Evolutionary conservation across 1,140 invertebrate genomes (phyloP).

Genomic region (Onthophagus taurus): DNA sequence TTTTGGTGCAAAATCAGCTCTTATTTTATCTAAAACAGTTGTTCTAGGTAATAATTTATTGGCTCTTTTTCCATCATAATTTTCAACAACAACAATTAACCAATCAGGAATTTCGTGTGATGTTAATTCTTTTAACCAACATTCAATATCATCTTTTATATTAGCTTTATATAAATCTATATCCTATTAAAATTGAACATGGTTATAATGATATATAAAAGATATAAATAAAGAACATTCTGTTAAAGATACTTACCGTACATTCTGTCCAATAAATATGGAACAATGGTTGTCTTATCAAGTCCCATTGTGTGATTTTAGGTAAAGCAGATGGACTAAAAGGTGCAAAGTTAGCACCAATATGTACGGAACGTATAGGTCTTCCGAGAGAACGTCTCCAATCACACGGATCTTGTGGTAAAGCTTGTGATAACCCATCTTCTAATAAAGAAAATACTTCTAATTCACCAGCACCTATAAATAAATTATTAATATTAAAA

Average conservation of each 20-base stretch:
- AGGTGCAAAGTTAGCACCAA: slow-evolving; percentile 76
- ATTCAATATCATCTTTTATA: slow-evolving; percentile 78
- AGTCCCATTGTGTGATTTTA: slow-evolving; percentile 52
- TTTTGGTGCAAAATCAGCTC: slow-evolving; percentile 86
- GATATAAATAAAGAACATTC: slow-evolving; percentile 8
- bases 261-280: slow-evolving; percentile 95
- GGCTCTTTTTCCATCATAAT: slow-evolving; percentile 80
- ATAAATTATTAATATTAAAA: slow-evolving; percentile 8
- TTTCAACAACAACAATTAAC: slow-evolving; percentile 89
- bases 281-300: slow-evolving; percentile 80
- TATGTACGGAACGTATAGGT: slow-evolving; percentile 69
- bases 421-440: slow-evolving; percentile 60
- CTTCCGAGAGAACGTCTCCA: slow-evolving; percentile 80
- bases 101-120: slow-evolving; percentile 75
- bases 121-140: slow-evolving; percentile 72
- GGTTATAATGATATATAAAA: slow-evolving; percentile 9
- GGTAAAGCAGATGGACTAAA: slow-evolving; percentile 63
- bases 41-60: slow-evolving; percentile 88
- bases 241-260: slow-evolving; percentile 50
- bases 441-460: slow-evolving; percentile 77
- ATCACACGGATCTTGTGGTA: slow-evolving; percentile 79
- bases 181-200: slow-evolving; percentile 70
- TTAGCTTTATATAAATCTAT: slow-evolving; percentile 80
- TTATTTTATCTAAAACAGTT: slow-evolving; percentile 90
- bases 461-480: slow-evolving; percentile 77